Evolutionary conservation across 1,140 invertebrate genomes (phyloP).

Genomic region (Bactericera cockerelli): DNA sequence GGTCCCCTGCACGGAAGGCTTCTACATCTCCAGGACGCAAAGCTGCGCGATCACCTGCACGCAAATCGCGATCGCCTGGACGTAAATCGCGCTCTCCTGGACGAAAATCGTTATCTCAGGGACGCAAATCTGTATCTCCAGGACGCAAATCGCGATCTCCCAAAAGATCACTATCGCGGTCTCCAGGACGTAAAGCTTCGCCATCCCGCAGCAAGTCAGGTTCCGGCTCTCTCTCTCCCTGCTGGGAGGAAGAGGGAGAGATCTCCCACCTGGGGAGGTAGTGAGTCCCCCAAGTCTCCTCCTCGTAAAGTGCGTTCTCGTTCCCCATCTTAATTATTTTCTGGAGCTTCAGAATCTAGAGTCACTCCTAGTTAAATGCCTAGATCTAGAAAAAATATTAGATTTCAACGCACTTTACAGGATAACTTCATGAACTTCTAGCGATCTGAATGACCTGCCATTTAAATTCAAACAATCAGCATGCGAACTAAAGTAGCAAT

Average conservation of each 20-base stretch:
- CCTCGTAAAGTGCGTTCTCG: slow-evolving; percentile 1
- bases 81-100: slow-evolving; percentile 10
- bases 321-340: background rate
- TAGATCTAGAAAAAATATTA: too few relatives aligned
- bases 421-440: too few relatives aligned
- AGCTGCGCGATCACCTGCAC: background rate
- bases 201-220: slow-evolving; percentile 11
- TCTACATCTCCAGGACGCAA: slow-evolving; percentile 7
- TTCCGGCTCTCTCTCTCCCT: too few relatives aligned
- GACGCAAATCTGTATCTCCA: slow-evolving; percentile 7
- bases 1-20: background rate
- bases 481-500: too few relatives aligned
- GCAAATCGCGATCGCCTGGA: too few relatives aligned
- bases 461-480: too few relatives aligned
- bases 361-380: too few relatives aligned
- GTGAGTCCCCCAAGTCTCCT: background rate
- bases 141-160: slow-evolving; percentile 4
- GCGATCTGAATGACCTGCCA: too few relatives aligned
- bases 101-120: slow-evolving; percentile 5
- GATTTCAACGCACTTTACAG: too few relatives aligned
- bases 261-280: background rate
- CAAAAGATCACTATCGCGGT: background rate
- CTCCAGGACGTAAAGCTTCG: slow-evolving; percentile 4
- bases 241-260: background rate
- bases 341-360: too few relatives aligned